Conservation (phyloP, 2,888 invertebrate genomes). For the Ceriagrion tenellum region DNA sequence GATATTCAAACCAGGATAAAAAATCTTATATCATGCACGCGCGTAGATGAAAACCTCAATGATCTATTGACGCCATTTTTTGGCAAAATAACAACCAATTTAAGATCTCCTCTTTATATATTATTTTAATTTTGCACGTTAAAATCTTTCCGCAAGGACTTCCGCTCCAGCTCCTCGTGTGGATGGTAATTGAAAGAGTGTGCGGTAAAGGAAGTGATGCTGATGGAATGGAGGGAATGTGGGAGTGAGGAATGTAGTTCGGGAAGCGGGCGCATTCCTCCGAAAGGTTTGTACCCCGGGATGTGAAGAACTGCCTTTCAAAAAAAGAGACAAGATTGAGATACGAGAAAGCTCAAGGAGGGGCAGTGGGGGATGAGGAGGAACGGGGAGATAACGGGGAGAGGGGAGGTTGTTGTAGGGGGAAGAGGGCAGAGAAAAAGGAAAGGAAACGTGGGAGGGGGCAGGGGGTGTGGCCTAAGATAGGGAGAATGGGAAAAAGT, state of each 20-base stretch:
- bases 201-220: not conserved
- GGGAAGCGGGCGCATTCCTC: not conserved
- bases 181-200: not conserved
- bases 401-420: too few relatives aligned
- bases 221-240: not conserved
- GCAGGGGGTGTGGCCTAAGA: not conserved
- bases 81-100: too few relatives aligned
- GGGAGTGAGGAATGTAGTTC: not conserved
- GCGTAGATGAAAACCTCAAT: too few relatives aligned
- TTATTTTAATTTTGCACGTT: too few relatives aligned
- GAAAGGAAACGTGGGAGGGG: not conserved
- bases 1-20: too few relatives aligned
- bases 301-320: constrained; percentile 41
- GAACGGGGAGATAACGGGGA: not conserved
- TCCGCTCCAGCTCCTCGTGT: too few relatives aligned
- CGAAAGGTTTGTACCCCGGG: not conserved
- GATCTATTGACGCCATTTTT: too few relatives aligned
- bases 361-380: too few relatives aligned
- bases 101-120: too few relatives aligned
- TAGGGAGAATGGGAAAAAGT: not conserved
- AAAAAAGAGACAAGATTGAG: constrained; percentile 19
- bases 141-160: too few relatives aligned
- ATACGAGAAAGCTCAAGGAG: not conserved
- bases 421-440: too few relatives aligned
- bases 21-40: too few relatives aligned